Evolutionary conservation across 2,888 invertebrate genomes (phyloP).

Genomic region (Craniophora ligustri): DNA sequence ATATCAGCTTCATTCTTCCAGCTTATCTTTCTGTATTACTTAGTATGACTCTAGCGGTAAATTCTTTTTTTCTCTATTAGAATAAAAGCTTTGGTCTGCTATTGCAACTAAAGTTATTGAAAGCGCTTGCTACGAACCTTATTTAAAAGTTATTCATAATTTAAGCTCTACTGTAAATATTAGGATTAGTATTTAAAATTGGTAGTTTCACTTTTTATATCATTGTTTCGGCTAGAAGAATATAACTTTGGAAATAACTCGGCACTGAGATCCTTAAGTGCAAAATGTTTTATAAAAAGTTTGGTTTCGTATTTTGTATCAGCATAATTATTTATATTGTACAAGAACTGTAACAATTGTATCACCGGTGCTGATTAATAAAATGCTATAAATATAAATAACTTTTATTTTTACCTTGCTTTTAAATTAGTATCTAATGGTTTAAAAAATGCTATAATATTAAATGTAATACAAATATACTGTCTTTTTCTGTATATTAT

Average conservation of each 20-base stretch:
- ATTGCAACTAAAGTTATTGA: constrained; percentile 65
- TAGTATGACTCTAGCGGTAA: constrained; percentile 33
- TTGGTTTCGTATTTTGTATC: constrained; percentile 56
- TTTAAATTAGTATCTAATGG: background rate
- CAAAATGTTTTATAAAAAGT: constrained; percentile 44
- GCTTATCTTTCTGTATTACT: constrained; percentile 16
- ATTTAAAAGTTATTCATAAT: constrained; percentile 74
- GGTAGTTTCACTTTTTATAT: constrained; percentile 78
- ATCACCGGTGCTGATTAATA: constrained; percentile 78
- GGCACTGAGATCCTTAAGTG: constrained; percentile 57
- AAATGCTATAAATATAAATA: constrained; percentile 69
- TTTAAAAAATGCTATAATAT: too few species aligned
- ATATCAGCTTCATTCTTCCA: constrained; percentile 25
- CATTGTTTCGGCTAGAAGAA: constrained; percentile 60
- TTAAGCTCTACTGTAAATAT: constrained; percentile 84
- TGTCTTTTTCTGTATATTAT: too few species aligned
- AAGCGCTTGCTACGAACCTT: constrained; percentile 77
- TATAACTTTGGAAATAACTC: constrained; percentile 63
- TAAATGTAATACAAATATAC: too few species aligned
- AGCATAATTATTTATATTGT: constrained; percentile 66
- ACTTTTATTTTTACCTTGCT: constrained; percentile 27
- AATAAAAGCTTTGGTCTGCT: constrained; percentile 65
- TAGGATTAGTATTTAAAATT: constrained; percentile 85
- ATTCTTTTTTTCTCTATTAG: constrained; percentile 54
- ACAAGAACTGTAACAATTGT: constrained; percentile 60